Conservation (phyloP, 2,888 invertebrate species). For the Meteorus cinctellus region DNA sequence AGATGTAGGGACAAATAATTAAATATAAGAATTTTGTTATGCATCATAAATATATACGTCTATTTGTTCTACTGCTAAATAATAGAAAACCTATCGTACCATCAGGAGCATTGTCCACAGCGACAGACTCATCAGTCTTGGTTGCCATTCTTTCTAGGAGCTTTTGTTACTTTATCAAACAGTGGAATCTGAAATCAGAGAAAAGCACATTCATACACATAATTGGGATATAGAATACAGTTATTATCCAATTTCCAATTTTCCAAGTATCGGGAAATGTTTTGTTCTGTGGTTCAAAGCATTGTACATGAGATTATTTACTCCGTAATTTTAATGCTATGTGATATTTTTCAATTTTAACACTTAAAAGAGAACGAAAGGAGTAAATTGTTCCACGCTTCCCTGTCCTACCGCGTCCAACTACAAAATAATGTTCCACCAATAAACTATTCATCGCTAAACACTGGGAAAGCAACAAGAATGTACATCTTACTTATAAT, state of each 20-base stretch:
- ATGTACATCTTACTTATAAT: not conserved
- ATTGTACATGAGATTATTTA: too few species aligned
- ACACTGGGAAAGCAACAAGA: not conserved
- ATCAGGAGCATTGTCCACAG: conserved; percentile 68
- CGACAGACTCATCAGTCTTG: conserved; percentile 67
- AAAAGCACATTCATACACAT: conserved; percentile 27
- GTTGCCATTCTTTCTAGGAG: conserved; percentile 63
- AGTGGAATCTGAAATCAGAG: conserved; percentile 29
- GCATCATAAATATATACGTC: not conserved
- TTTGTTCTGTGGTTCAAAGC: too few species aligned
- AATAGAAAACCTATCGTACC: conserved; percentile 55
- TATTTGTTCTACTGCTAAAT: not conserved
- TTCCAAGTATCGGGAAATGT: too few species aligned
- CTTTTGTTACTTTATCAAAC: conserved; percentile 39
- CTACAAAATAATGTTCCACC: too few species aligned
- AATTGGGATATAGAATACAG: not conserved
- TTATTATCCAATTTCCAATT: too few species aligned
- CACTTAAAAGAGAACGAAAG: not conserved
- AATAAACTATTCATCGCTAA: not conserved
- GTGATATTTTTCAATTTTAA: not conserved
- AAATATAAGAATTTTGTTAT: not conserved
- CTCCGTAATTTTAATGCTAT: too few species aligned
- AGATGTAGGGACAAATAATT: not conserved
- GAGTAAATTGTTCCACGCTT: conserved; percentile 27
- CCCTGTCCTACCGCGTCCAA: not conserved